Evolutionary conservation across 2,113 vertebrate genomes (phyloP), one percentile per base, ranked within the genome.

Genomic region (Pseudorasbora parva): DNA sequence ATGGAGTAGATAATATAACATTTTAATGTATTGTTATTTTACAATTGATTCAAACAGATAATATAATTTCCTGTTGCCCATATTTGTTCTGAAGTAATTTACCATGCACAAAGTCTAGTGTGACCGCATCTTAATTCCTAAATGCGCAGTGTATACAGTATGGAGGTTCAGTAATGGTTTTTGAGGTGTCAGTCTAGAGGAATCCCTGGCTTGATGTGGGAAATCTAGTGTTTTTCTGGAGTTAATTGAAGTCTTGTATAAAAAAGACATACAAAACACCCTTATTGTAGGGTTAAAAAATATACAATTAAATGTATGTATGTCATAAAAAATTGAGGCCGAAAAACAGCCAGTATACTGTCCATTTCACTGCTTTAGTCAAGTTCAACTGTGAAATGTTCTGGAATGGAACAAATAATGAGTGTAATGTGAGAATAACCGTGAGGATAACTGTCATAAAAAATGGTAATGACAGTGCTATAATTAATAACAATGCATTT

Each of bases 401-500:
- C 30, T 23, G 49, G 60, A 79, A 76, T 8, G 21, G 21, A 45
- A 77, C 33, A 56, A 43, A 72, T 41, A 72, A 12, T 21, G 37
- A 56, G 57, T 75, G 57, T 37, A 37, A n/a, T 41, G 62, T 25
- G 62, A 59, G 74, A 27, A 49, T 25, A 69, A 81, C 82, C 82
- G 41, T n/a, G n/a, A 88, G 72, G 74, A 82, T 88, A 89, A 81
- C 51, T 84, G 86, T 90, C 87, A 88, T 85, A 89, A 89, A 92
- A 30, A 83, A 89, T 85, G 82, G 87, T 88, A 84, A 87, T 80
- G 88, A 89, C 88, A 91, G 90, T 92, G 91, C 92, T 93, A 91
- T 91, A 94, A 86, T 89, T 92, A 88, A 88, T 59, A 84, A 69
- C 33, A 25, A 47, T 12, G 62, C 30, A 89, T 68, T 81, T 88